Conservation (phyloP, 64 coral and sea anemone species). For the Orbicella faveolata region DNA sequence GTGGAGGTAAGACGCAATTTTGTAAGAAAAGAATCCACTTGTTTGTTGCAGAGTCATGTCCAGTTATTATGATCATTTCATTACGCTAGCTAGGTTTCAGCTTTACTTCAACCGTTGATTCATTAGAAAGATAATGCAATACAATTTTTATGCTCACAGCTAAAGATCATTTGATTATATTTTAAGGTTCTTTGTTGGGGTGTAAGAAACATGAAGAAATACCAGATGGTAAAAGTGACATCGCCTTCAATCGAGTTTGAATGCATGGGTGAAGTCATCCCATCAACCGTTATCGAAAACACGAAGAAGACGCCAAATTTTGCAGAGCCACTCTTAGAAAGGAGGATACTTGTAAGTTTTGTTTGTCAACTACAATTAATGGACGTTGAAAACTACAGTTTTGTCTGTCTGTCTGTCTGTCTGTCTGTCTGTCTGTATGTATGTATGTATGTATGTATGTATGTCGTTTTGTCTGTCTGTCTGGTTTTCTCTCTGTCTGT, state of each 20-base stretch:
- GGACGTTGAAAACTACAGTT: too few species aligned
- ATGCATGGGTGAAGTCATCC: constrained; percentile 59
- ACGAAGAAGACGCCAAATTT: constrained; percentile 88
- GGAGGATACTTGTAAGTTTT: constrained; percentile 70
- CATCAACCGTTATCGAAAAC: constrained; percentile 63
- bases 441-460: neutral
- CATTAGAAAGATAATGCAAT: too few species aligned
- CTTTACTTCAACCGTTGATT: too few species aligned
- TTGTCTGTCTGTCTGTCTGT: too few species aligned
- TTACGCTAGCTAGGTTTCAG: too few species aligned
- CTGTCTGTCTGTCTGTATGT: neutral
- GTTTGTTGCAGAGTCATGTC: too few species aligned
- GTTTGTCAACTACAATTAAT: neutral
- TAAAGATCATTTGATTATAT: neutral
- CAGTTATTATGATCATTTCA: too few species aligned
- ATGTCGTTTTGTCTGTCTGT: neutral
- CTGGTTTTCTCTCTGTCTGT: neutral
- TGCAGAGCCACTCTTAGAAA: constrained; percentile 55
- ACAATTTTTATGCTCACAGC: neutral
- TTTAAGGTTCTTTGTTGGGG: constrained; percentile 87
- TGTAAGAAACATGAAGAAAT: constrained; percentile 92
- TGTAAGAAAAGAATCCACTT: neutral
- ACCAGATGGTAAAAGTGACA: constrained; percentile 72
- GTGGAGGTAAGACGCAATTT: constrained; percentile 66
- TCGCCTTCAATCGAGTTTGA: constrained; percentile 89